Conservation (phyloP, 2,797 vertebrate species). For the Petrocephalus sullivani region DNA sequence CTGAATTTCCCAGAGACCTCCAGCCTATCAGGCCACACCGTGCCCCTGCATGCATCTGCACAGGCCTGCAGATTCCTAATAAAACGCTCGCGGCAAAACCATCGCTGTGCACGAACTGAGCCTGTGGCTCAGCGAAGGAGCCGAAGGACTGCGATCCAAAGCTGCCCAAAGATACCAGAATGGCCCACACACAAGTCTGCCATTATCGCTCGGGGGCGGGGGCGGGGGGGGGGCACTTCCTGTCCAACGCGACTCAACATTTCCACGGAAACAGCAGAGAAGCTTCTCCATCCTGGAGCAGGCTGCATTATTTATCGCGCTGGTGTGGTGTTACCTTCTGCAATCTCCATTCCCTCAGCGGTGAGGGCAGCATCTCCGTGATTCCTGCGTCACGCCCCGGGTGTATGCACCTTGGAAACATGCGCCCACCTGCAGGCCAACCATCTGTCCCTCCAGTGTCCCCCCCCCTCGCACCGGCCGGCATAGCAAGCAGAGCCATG, state of each 20-base stretch:
- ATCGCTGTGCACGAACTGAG: not conserved
- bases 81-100: not conserved
- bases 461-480: not conserved
- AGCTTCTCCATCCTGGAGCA: not conserved
- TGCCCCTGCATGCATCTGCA: not conserved
- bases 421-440: not conserved
- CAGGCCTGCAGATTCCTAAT: not conserved
- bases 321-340: not conserved
- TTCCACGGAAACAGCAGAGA: not conserved
- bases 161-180: not conserved
- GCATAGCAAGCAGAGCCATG: not conserved
- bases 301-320: constrained; percentile 4
- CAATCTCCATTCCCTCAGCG: not conserved
- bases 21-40: not conserved
- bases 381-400: not conserved
- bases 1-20: not conserved
- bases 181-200: not conserved
- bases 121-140: not conserved
- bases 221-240: not conserved
- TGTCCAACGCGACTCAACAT: not conserved
- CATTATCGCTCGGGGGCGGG: not conserved
- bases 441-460: not conserved
- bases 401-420: not conserved
- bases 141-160: not conserved
- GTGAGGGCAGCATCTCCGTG: not conserved